A percentile compares a stretch with the other conserved stretches of the same genome.
Evolutionary conservation across 2,797 vertebrate species (phyloP).

Genomic region (Selene dorsalis): DNA sequence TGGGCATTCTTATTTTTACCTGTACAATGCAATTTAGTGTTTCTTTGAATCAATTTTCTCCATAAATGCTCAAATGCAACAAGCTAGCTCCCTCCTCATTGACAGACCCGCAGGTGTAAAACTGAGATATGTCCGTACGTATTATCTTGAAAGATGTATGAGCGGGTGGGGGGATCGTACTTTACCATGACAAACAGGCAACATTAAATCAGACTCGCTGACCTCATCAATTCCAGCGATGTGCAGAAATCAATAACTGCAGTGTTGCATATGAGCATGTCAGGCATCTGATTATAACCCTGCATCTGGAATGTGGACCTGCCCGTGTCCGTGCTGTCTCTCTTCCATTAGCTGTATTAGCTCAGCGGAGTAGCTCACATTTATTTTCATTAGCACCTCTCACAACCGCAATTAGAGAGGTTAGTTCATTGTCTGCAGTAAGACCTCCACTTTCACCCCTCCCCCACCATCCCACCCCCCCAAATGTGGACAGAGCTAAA

Average conservation of each 20-base stretch:
- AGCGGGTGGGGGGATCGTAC: neutral
- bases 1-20: neutral
- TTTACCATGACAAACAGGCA: conserved; percentile 44
- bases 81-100: neutral
- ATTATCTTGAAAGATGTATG: neutral
- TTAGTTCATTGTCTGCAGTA: conserved; percentile 69
- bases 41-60: neutral
- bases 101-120: neutral
- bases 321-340: conserved; percentile 62
- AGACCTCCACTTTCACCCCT: conserved; percentile 49
- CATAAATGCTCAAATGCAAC: neutral
- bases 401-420: conserved; percentile 73
- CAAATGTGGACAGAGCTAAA: conserved; percentile 49
- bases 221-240: conserved; percentile 43
- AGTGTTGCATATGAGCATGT: conserved; percentile 57
- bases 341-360: conserved; percentile 77
- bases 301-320: conserved; percentile 55
- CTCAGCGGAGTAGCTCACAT: conserved; percentile 67
- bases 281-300: conserved; percentile 67
- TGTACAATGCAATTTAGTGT: neutral
- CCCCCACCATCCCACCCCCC: neutral
- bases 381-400: conserved; percentile 82
- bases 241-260: conserved; percentile 60
- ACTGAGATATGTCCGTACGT: neutral
- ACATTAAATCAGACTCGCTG: conserved; percentile 38